Base-by-base conservation (phyloP, 1,140 invertebrate genomes). In the Anoplophora glabripennis region DNA sequence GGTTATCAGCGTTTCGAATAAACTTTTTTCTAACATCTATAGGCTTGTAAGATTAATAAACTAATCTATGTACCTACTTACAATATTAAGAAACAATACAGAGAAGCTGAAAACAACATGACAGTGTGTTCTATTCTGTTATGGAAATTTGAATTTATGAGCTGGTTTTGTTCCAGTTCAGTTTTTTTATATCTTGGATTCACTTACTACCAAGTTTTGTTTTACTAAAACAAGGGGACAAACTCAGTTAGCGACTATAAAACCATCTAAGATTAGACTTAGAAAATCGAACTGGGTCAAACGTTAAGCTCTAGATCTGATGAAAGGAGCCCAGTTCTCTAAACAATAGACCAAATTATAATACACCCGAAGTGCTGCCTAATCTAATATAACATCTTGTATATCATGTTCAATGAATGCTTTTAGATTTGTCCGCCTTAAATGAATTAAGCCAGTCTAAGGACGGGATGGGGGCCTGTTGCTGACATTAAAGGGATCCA, bases 331-430 rank as follows among this genome's bases (percentile, higher is more conserved):
- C 37, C 53, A 46, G 49, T 55, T 60, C 42, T 47, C 28, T 45
- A 46, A 53, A 64, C 61, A 60, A 67, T 63, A 54, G 53, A 18
- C 21, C 56, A 64, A 67, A 57, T 62, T 53, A 52, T 57, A 57
- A 47, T 49, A 47, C 49, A 56, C 37, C 51, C 35, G 36, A 34
- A 28, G 38, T 41, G 17, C 11, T 15, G 47, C 17, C 34, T 63
- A 54, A 63, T 63, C 49, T 48, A 63, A 63, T 63, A 55, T 42
- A 34, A 54, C 38, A 58, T 53, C 40, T 55, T 63, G 36, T 56
- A 58, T 58, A 18, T 11, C 12, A 28, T 40, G 38, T 42, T 44
- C 40, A 12, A 52, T 44, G 18, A 42, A 42, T 21, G 40, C 11
- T 2, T 28, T 28, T 5, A 28, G 21, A 28, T 28, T 28, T 28